Evolutionary conservation across 1,140 invertebrate genomes (phyloP), one percentile per base, ranked within the genome.

Genomic region (Pararge aegeria): DNA sequence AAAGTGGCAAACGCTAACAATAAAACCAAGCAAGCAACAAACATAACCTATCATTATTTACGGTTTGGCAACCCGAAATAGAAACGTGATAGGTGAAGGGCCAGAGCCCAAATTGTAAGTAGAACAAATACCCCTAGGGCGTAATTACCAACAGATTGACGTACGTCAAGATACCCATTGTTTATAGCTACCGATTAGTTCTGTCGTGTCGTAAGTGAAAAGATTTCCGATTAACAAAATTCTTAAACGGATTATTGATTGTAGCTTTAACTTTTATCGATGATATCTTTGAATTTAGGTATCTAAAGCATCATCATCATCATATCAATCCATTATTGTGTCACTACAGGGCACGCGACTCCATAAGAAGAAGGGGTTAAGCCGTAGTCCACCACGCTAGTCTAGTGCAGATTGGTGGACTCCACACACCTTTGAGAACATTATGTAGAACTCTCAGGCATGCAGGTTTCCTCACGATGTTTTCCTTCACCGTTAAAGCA

Each of bases 81-180:
- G 76, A 83, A 83, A 77, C 78, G 77, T 81, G 77, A 83, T 83
- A 80, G 78, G 83, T 83, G 85, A 88, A 84, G 85, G 83, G 83
- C 80, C 74, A 68, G 73, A 74, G 73, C 70, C 72, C 70, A 70
- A 80, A 82, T 75, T 64, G 73, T 76, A 79, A 83, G 72, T 85
- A 82, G 82, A 83, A 78, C 81, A 87, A 80, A 84, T 68, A 74
- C 71, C 61, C 68, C 54, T 57, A 61, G 61, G 74, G 65, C 65
- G 60, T 74, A 70, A 83, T 84, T 87, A 82, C 71, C 74, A 63
- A 63, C 71, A 38, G 38, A 57, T 29, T 58, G 61, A 64, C 55
- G 53, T 58, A 67, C 69, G 67, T 61, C 70, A 71, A 54, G 48
- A 48, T 52, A 57, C 37, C 64, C 42, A 48, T 66, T 63, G 59